Base-by-base conservation (phyloP, 92 coral and sea anemone genomes). In the Anthopleura xanthogrammica region DNA sequence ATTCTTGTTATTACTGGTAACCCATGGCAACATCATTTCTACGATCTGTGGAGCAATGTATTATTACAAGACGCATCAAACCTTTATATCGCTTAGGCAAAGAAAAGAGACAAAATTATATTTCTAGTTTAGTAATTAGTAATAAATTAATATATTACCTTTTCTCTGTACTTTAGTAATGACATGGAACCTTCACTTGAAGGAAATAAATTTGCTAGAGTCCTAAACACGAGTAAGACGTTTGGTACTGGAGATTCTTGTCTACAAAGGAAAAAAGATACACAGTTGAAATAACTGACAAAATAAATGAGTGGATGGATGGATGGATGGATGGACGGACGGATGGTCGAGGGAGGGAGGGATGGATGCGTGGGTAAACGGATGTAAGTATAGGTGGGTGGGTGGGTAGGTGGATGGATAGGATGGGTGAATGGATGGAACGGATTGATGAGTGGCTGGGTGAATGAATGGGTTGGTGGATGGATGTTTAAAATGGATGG, bases 141-240 rank as follows among this genome's bases (percentile, higher is more conserved):
- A 65, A 1, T 8, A 65, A 9, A 8, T 1, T 75, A 0, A 13
- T 8, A 1, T 19, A 72, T 84, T 76, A 95, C 98, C 94, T 91
- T 91, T 80, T 94, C 93, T 82, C 94, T 85, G 92, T 94, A 88
- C 87, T 88, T 86, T 43, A 89, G 81, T 82, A 93, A 82, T 5
- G 93, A 83, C 48, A 79, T 50, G 29, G 88, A 83, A 41, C 99
- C 99, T 77, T 85, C 88, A 29, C 83, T 80, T 14, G 93, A 88
- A 48, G 83, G 66, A 77, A 97, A 97, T 56, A 97, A 46, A 83
- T 97, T 97, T 22, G 99, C 85, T 19, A 97, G 81, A 23, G 92
- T 94, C 79, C 99, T 90, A 75, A 94, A 94, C 57, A 90, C 93
- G 54, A 97, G 86, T 60, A 93, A 83, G 66, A 79, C 91, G 77